phyloP scores from a whole-genome alignment of 2,888 invertebrate species.

The Craniophora ligustri region DNA sequence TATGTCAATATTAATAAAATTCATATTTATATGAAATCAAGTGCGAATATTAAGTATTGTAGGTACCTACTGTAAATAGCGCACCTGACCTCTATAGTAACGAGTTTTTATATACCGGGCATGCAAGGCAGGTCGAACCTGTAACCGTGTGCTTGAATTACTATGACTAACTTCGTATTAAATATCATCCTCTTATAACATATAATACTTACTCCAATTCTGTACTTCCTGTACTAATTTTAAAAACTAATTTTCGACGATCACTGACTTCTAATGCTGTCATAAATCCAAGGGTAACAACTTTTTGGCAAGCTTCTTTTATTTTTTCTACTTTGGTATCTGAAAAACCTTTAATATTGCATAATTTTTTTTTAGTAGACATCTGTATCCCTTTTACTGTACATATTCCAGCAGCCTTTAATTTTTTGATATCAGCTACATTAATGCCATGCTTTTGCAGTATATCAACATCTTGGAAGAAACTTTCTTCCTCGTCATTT shows the following conservation, averaged over 20 bases:
- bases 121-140: no score
- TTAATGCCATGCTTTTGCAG: slow-evolving; percentile 90
- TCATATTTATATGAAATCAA: no score
- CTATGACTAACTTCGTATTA: no score
- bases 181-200: no score
- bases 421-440: slow-evolving; percentile 92
- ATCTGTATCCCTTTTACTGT: slow-evolving; percentile 95
- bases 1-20: no score
- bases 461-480: slow-evolving; percentile 93
- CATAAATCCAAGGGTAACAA: slow-evolving; percentile 90
- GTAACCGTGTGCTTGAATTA: no score
- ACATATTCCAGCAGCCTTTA: slow-evolving; percentile 93
- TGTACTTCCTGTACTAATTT: slow-evolving; percentile 90
- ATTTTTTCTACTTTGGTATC: slow-evolving; percentile 94
- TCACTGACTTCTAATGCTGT: slow-evolving; percentile 93
- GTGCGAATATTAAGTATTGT: no score
- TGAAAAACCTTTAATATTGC: slow-evolving; percentile 92
- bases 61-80: no score
- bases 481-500: slow-evolving; percentile 90
- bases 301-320: slow-evolving; percentile 92
- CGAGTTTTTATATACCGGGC: no score
- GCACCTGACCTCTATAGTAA: no score
- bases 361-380: slow-evolving; percentile 92
- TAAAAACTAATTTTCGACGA: slow-evolving; percentile 92
- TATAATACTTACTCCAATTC: slow-evolving; percentile 92